Evolutionary conservation across 2,113 vertebrate genomes (phyloP).

Genomic region (Cercopithecus mona): DNA sequence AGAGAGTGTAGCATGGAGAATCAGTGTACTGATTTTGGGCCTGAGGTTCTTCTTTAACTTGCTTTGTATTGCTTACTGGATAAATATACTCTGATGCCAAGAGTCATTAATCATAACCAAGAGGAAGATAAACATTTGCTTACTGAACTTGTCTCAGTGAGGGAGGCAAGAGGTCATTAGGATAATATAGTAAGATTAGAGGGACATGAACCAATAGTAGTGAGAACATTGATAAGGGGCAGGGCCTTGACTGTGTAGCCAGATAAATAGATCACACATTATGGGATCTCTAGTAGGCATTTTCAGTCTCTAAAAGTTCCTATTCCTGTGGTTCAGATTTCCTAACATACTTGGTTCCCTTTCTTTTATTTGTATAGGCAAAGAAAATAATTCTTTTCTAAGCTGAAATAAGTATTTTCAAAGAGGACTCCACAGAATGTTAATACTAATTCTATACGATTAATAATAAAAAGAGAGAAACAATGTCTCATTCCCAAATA

Average conservation of each 20-base stretch:
- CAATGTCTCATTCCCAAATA: background rate
- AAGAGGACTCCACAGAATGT: background rate
- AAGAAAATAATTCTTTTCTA: background rate
- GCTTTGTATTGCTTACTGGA: background rate
- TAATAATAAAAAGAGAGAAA: background rate
- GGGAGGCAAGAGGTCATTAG: background rate
- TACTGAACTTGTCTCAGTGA: background rate
- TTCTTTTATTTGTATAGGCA: background rate
- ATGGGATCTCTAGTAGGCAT: background rate
- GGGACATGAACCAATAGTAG: background rate
- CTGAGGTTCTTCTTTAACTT: background rate
- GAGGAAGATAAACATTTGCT: background rate
- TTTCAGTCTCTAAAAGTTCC: background rate
- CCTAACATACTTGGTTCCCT: background rate
- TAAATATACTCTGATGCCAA: background rate
- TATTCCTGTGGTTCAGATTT: background rate
- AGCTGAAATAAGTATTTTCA: background rate
- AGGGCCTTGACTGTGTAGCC: no score
- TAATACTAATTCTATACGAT: background rate
- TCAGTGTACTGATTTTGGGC: background rate
- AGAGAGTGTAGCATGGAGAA: background rate
- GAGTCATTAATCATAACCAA: background rate
- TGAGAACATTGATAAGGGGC: background rate
- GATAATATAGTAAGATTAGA: background rate
- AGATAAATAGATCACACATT: background rate